phyloP scores from a whole-genome alignment of 2,888 invertebrate genomes.

The Arctia plantaginis region DNA sequence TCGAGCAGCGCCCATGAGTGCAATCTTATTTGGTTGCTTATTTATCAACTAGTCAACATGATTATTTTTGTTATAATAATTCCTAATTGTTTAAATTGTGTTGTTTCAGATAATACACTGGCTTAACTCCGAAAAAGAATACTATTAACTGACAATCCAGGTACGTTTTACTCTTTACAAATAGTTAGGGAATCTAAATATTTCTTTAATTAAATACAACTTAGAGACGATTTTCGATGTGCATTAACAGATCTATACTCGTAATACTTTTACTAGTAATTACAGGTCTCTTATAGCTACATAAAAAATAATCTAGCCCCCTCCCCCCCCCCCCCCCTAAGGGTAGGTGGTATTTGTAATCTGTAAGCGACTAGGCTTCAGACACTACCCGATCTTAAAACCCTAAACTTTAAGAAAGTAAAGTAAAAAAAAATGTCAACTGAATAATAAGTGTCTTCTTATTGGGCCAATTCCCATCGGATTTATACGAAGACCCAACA shows the following conservation, averaged over 20 bases:
- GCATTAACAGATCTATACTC: background rate
- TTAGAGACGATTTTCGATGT: background rate
- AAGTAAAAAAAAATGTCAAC: too few species aligned
- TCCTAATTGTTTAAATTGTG: background rate
- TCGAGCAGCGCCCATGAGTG: too few species aligned
- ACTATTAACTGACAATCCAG: background rate
- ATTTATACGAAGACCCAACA: too few species aligned
- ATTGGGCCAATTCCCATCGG: too few species aligned
- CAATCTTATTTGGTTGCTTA: background rate
- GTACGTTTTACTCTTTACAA: background rate
- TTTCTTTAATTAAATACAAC: background rate
- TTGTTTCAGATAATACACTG: background rate
- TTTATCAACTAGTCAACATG: background rate
- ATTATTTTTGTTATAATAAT: background rate
- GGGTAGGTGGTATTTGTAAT: background rate
- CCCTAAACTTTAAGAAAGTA: too few species aligned
- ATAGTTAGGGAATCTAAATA: background rate
- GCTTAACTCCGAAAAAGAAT: background rate
- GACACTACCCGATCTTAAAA: background rate
- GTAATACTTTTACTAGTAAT: background rate
- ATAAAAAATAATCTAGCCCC: background rate
- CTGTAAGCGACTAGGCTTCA: background rate
- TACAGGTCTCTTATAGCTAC: background rate
- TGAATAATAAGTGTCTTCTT: too few species aligned
- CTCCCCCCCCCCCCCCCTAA: too few species aligned